A percentile compares a stretch with the other conserved stretches of the same genome.
These are phyloP conservation scores for Parazoanthus swiftii DNA, from an alignment of 92 coral and sea anemone genomes.

Conservation along the genomic window DNA sequence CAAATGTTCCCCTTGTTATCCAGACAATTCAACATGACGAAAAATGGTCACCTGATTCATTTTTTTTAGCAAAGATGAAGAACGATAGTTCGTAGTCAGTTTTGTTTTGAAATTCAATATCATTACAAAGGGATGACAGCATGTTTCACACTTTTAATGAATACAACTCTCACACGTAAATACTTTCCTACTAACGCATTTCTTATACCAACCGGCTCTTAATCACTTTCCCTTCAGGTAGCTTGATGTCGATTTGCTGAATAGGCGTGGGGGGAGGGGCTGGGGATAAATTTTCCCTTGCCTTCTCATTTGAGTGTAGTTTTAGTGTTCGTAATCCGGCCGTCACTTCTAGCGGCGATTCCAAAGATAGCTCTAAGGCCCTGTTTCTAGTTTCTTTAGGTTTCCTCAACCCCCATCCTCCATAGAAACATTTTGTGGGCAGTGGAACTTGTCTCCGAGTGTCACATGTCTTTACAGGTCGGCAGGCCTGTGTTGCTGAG, in stretches of 20 bases:
- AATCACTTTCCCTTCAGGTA: constrained; percentile 69
- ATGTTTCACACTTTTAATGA: neutral
- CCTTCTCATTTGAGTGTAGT: constrained; percentile 35
- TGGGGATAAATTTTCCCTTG: constrained; percentile 26
- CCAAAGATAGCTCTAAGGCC: constrained; percentile 12
- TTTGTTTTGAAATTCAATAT: no score
- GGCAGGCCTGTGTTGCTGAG: neutral
- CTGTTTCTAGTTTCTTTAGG: constrained; percentile 26
- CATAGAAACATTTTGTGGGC: constrained; percentile 51
- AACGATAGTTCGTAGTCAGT: no score
- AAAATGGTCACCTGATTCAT: no score
- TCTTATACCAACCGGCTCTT: constrained; percentile 46
- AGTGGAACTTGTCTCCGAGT: constrained; percentile 44
- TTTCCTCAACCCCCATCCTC: constrained; percentile 73
- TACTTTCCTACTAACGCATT: neutral
- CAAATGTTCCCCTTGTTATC: no score
- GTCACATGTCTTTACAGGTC: neutral
- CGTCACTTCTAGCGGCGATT: constrained; percentile 46
- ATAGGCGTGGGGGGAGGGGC: constrained; percentile 89
- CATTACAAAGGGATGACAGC: neutral
- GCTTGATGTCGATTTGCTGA: constrained; percentile 76
- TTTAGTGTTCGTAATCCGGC: constrained; percentile 62
- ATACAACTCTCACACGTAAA: neutral
- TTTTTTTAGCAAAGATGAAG: no score
- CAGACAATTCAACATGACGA: no score